A percentile compares a stretch with the other conserved stretches of the same genome.
phyloP scores from a whole-genome alignment of 2,113 vertebrate genomes.

The Dicerorhinus sumatrensis region DNA sequence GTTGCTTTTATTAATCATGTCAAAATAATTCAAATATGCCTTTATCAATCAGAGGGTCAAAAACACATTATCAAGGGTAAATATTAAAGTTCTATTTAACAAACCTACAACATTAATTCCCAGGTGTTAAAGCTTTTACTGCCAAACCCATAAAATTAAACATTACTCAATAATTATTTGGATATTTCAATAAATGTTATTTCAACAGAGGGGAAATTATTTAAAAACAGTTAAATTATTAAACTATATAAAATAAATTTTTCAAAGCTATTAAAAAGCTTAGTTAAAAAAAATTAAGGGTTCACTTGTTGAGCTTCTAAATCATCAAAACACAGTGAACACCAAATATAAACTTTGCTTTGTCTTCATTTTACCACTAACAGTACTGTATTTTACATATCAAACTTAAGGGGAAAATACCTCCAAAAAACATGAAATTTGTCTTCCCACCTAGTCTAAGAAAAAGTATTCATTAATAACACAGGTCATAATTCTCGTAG shows the following conservation, averaged over 20 bases:
- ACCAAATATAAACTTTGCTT: not conserved
- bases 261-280: slow-evolving; percentile 36
- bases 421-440: not conserved
- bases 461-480: slow-evolving; percentile 19
- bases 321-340: not conserved
- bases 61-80: slow-evolving; percentile 21
- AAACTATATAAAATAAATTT: slow-evolving; percentile 12
- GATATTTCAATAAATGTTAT: slow-evolving; percentile 35
- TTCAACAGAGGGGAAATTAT: slow-evolving; percentile 23
- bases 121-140: slow-evolving; percentile 14
- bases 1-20: not conserved
- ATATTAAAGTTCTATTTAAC: slow-evolving; percentile 21
- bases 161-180: slow-evolving; percentile 15
- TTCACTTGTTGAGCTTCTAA: slow-evolving; percentile 17
- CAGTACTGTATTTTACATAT: not conserved
- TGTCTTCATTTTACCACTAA: slow-evolving; percentile 46
- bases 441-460: not conserved
- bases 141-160: slow-evolving; percentile 37
- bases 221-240: slow-evolving; percentile 16
- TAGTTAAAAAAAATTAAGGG: slow-evolving; percentile 40
- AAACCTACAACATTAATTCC: slow-evolving; percentile 12
- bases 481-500: not conserved
- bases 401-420: not conserved
- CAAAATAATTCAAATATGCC: slow-evolving; percentile 22
- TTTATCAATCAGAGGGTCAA: slow-evolving; percentile 28